Base-by-base conservation (phyloP, 2,888 invertebrate genomes). In the Harpalus rufipes region DNA sequence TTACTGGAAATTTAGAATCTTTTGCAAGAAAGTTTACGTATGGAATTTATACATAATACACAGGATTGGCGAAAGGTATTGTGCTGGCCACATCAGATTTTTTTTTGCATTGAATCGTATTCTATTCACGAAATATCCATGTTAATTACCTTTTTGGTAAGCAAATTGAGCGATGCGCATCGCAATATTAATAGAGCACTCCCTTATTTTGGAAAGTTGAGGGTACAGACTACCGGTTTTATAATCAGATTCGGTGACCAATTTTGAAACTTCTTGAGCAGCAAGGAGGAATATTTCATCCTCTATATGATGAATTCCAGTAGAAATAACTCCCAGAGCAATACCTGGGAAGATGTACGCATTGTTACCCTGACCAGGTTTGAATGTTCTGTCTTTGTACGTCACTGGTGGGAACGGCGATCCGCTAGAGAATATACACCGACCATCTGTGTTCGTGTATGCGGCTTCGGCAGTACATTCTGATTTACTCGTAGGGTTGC, bases 401-500 rank as follows among this genome's bases (percentile, higher is more conserved):
- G 93, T 92, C 2, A 98, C 97, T 1, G 97, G 95, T 14, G 96
- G 96, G 92, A 99, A 99, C 0, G 99, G 99, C 39, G 98, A 98
- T 6, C 99, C 99, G 39, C 98, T 98, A 0, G 98, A 96, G 92
- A 98, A 99, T 84, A 99, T 94, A 87, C 96, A 96, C 82, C 96
- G 94, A 25, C 98, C 99, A 98, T 97, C 95, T 1, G 99, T 98
- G 88, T 96, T 90, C n/a, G 93, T 94, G 90, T 97, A 99, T 0
- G 99, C 99, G 88, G 96, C 95, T 89, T 98, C 96, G 1, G 99
- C 99, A 0, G 99, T 99, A 90, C 99, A 99, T 91, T 99, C 99
- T 0, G 99, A 98, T 92, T 97, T 97, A 91, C 95, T 95, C 0
- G 99, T 99, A 6, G 99, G 99, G 92, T 99, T 99, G 87, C 99